phyloP scores from a whole-genome alignment of 2,113 vertebrate genomes.

The Xiphias gladius region DNA sequence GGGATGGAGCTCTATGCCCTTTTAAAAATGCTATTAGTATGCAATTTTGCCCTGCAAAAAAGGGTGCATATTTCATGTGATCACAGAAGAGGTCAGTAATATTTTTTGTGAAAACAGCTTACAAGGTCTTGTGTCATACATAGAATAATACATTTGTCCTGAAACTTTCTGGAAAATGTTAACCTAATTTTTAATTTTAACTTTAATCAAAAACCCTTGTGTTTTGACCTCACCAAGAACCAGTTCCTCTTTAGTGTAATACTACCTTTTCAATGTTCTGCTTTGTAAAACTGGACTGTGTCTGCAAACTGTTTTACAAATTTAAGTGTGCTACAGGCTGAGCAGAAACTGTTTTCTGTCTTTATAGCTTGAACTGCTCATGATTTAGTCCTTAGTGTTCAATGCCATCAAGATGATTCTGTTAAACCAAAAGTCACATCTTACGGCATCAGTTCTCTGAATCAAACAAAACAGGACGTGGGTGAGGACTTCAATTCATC shows the following conservation, averaged over 20 bases:
- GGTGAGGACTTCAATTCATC: conserved; percentile 48
- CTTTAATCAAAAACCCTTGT: conserved; percentile 29
- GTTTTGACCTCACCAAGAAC: conserved; percentile 31
- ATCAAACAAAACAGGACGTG: conserved; percentile 54
- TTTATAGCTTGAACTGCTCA: neutral
- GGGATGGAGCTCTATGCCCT: conserved; percentile 51
- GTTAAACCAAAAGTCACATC: conserved; percentile 50
- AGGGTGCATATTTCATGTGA: conserved; percentile 33
- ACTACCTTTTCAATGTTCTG: neutral
- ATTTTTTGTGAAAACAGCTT: conserved; percentile 1
- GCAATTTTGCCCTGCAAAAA: conserved; percentile 27
- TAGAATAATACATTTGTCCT: neutral
- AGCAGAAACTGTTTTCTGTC: neutral
- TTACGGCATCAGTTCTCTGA: conserved; percentile 25
- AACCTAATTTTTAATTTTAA: conserved; percentile 10
- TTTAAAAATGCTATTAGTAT: conserved; percentile 66
- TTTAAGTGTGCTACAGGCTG: neutral
- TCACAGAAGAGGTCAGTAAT: neutral
- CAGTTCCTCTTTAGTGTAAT: neutral
- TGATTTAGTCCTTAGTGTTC: conserved; percentile 23
- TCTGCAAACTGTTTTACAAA: conserved; percentile 19
- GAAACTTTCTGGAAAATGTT: conserved; percentile 32
- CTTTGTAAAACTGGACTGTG: neutral
- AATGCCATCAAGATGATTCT: conserved; percentile 34
- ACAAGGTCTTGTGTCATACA: neutral